A percentile compares a stretch with the other conserved stretches of the same genome.
Evolutionary conservation across 2,888 invertebrate species (phyloP).

Genomic region (Drosophila rellima): DNA sequence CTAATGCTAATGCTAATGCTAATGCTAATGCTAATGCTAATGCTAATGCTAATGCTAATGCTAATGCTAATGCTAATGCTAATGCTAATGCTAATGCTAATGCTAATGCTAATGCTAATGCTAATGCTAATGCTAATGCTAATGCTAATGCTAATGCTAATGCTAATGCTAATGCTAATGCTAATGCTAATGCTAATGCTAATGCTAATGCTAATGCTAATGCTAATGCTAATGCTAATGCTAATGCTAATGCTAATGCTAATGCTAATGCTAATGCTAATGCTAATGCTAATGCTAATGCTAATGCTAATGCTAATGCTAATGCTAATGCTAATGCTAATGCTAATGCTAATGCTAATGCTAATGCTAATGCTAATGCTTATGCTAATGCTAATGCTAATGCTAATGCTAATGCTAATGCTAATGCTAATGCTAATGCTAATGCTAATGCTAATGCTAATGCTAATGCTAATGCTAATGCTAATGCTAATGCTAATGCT

Average conservation of each 20-base stretch:
- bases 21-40: conserved; percentile 2
- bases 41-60: conserved; percentile 1
- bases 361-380: not conserved
- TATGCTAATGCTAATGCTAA: conserved; percentile 1
- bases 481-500: not conserved
- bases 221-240: not conserved
- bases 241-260: not conserved
- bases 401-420: not conserved
- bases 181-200: not conserved
- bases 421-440: not conserved
- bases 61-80: not conserved
- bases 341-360: conserved; percentile 6
- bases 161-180: not conserved
- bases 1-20: not conserved
- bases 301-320: not conserved
- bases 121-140: not conserved
- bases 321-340: not conserved
- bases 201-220: not conserved
- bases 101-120: conserved; percentile 4
- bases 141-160: not conserved
- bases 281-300: not conserved
- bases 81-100: conserved; percentile 6
- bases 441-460: not conserved
- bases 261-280: not conserved
- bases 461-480: not conserved